Evolutionary conservation across 2,797 vertebrate species (phyloP).

Genomic region (Eutrigla gurnardus): DNA sequence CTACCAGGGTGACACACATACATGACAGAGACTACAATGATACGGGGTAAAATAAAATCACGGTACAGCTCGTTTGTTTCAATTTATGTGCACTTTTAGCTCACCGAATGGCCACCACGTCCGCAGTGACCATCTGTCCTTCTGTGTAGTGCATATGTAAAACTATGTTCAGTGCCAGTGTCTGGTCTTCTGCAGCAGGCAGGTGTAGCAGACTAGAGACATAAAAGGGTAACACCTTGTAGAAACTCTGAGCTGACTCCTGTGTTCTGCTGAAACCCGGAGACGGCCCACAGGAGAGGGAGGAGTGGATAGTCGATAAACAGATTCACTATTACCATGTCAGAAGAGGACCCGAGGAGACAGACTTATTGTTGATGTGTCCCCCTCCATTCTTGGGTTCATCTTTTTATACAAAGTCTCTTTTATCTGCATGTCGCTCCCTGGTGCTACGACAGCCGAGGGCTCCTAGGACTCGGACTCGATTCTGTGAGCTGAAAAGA

Average conservation of each 20-base stretch:
- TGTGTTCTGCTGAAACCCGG: constrained; percentile 41
- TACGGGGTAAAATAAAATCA: constrained; percentile 39
- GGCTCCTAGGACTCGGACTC: constrained; percentile 76
- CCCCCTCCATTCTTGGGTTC: constrained; percentile 40
- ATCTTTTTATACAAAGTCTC: constrained; percentile 50
- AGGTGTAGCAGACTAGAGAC: constrained; percentile 37
- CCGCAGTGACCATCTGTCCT: constrained; percentile 15
- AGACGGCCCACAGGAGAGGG: constrained; percentile 45
- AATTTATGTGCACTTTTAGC: constrained; percentile 32
- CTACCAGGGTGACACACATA: constrained; percentile 40
- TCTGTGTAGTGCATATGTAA: constrained; percentile 52
- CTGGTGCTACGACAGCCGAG: constrained; percentile 20
- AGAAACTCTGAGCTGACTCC: constrained; percentile 45
- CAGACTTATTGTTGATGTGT: constrained; percentile 37
- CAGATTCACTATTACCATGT: constrained; percentile 60
- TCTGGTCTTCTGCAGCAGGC: constrained; percentile 44
- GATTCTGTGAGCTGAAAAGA: constrained; percentile 82
- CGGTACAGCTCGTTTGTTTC: constrained; percentile 26
- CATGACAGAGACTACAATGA: constrained; percentile 40
- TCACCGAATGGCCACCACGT: constrained; percentile 4
- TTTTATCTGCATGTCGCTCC: constrained; percentile 43
- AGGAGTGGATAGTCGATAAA: constrained; percentile 49
- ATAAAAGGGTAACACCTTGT: constrained; percentile 39
- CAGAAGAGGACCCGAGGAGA: constrained; percentile 50
- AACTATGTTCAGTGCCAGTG: constrained; percentile 39